Evolutionary conservation across 2,113 vertebrate genomes (phyloP).

Genomic region (Rhynchopsitta pachyrhyncha): DNA sequence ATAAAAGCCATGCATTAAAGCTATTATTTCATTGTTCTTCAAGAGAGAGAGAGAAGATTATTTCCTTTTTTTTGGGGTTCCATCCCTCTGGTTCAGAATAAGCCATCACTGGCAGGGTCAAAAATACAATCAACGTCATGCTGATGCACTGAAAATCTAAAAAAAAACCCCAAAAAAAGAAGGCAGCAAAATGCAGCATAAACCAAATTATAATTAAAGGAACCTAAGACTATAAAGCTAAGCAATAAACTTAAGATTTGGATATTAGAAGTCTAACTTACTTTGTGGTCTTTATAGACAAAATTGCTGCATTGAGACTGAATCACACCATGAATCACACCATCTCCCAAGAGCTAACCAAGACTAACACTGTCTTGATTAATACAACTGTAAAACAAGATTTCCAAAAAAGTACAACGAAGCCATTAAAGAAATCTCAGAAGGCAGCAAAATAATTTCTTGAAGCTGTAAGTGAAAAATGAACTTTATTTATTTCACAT

Average conservation of each 20-base stretch:
- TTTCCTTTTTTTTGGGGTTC: not conserved
- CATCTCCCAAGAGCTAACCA: conserved; percentile 3
- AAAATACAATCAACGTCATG: not conserved
- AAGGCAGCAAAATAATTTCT: conserved; percentile 43
- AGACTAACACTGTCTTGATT: conserved; percentile 4
- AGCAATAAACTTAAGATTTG: not conserved
- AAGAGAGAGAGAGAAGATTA: not conserved
- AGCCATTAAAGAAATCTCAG: not conserved
- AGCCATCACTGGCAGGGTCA: not conserved
- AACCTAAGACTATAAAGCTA: not conserved
- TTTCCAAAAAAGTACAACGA: not conserved
- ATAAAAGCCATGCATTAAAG: not conserved
- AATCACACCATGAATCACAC: not conserved
- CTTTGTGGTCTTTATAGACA: not conserved
- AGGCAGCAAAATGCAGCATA: not conserved
- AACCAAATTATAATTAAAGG: not conserved
- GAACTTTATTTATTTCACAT: conserved; percentile 53
- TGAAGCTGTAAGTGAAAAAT: conserved; percentile 44
- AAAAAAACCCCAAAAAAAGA: too few relatives aligned
- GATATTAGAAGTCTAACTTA: not conserved
- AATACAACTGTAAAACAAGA: conserved; percentile 8
- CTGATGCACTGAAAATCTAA: not conserved
- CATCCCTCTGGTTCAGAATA: not conserved
- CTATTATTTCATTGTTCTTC: not conserved
- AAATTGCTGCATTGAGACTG: not conserved